Conservation (phyloP, 2,888 invertebrate genomes). For the Nemoura dubitans region DNA sequence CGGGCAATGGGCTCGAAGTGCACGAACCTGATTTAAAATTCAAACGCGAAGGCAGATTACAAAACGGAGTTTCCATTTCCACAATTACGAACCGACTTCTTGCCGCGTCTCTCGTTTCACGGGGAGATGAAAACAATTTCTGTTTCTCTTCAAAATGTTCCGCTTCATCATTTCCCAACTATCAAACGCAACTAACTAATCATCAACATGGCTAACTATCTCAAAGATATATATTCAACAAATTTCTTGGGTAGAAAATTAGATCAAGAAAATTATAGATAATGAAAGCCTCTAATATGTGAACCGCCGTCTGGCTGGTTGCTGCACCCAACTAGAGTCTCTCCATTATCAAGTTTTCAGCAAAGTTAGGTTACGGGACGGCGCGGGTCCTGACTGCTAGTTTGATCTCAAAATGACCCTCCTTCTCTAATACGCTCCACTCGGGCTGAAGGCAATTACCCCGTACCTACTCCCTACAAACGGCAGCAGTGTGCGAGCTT, state of each 20-base stretch:
- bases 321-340: neutral
- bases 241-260: neutral
- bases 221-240: conserved; percentile 8
- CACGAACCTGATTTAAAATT: neutral
- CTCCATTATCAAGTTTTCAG: conserved; percentile 35
- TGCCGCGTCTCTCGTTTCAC: neutral
- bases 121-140: neutral
- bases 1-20: neutral
- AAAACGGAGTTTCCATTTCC: neutral
- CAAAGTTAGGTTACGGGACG: conserved; percentile 16
- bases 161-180: neutral
- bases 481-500: conserved; percentile 26
- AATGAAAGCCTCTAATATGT: conserved; percentile 22
- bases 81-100: neutral
- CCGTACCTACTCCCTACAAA: conserved; percentile 19
- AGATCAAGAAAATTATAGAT: conserved; percentile 15
- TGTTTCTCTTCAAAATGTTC: neutral
- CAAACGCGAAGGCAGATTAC: neutral
- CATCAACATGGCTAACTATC: conserved; percentile 7
- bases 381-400: neutral
- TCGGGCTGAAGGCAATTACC: conserved; percentile 39
- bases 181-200: neutral
- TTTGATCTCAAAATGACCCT: conserved; percentile 37
- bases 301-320: neutral
- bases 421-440: conserved; percentile 24